A percentile compares a stretch with the other conserved stretches of the same genome.
Evolutionary conservation across 2,888 invertebrate genomes (phyloP).

Genomic region (Cosmia pyralina): DNA sequence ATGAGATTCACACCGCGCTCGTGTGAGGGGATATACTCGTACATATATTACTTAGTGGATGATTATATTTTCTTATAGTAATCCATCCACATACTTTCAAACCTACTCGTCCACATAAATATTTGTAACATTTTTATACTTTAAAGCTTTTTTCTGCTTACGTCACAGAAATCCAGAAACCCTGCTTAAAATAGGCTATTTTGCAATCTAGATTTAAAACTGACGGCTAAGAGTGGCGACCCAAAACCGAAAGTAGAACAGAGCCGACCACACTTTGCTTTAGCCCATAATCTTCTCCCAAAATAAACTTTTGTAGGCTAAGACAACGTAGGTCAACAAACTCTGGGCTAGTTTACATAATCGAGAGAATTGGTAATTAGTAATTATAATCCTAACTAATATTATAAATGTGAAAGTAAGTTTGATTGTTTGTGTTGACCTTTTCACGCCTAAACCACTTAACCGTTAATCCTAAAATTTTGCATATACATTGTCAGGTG

Average conservation of each 20-base stretch:
- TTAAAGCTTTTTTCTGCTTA: neutral
- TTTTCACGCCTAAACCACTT: too few species aligned
- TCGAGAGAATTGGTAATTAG: constrained; percentile 20
- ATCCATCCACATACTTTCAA: neutral
- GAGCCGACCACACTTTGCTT: constrained; percentile 53
- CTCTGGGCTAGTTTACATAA: constrained; percentile 38
- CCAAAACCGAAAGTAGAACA: constrained; percentile 48
- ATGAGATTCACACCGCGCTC: too few species aligned
- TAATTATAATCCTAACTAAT: constrained; percentile 7
- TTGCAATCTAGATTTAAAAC: constrained; percentile 48
- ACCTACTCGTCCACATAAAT: neutral
- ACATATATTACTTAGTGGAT: too few species aligned
- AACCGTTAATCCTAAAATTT: too few species aligned
- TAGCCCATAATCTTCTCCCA: constrained; percentile 54
- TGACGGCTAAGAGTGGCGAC: constrained; percentile 37
- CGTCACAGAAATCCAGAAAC: neutral
- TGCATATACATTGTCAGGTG: too few species aligned
- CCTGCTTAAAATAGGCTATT: neutral
- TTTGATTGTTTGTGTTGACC: too few species aligned
- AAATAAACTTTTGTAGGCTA: constrained; percentile 50
- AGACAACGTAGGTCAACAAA: constrained; percentile 50
- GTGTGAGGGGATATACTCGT: too few species aligned
- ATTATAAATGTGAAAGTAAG: too few species aligned
- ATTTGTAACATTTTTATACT: neutral
- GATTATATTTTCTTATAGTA: neutral